phyloP scores from a whole-genome alignment of 2,113 vertebrate species.

The human region GRCh38 chr2:32911001-32911500 shows the following conservation, averaged over 20 bases:
- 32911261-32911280: conserved; percentile 10
- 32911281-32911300: conserved; percentile 6
- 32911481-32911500: not conserved
- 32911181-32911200: not conserved
- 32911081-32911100: not conserved
- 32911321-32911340: not conserved
- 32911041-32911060: not conserved
- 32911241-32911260: conserved; percentile 31
- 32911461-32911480: not conserved
- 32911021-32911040: not conserved
- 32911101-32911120: conserved; percentile 62
- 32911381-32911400: not conserved
- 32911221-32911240: conserved; percentile 15
- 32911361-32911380: not conserved
- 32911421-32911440: not conserved
- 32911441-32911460: not conserved
- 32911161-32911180: conserved; percentile 63
- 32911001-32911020: not conserved
- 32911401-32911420: not conserved
- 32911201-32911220: not conserved
- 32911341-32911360: not conserved
- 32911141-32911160: not conserved
- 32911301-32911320: not conserved
- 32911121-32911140: not conserved
- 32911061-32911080: conserved; percentile 44